Evolutionary conservation across 1,140 invertebrate species (phyloP).

Genomic region (Zophobas morio): DNA sequence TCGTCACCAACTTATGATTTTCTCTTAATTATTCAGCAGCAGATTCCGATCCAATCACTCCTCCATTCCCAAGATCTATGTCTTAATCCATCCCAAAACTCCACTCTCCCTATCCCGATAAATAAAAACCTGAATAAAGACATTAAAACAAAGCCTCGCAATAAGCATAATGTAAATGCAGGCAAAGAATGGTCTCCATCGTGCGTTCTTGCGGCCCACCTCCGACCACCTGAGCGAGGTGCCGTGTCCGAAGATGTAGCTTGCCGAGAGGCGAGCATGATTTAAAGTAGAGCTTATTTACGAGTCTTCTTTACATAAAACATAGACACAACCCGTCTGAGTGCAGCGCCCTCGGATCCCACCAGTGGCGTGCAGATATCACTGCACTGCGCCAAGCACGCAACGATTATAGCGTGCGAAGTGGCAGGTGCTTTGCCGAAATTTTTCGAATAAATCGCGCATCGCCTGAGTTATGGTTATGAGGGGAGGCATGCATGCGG

Average conservation of each 20-base stretch:
- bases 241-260: slow-evolving; percentile 63
- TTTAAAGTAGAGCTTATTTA: slow-evolving; percentile 66
- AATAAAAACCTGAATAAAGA: slow-evolving; percentile 66
- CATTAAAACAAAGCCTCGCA: slow-evolving; percentile 64
- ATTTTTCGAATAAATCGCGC: slow-evolving; percentile 15
- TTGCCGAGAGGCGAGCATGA: slow-evolving; percentile 63
- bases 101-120: slow-evolving; percentile 51
- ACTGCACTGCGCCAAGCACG: slow-evolving; percentile 41
- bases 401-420: slow-evolving; percentile 40
- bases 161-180: slow-evolving; percentile 60
- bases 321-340: slow-evolving; percentile 61
- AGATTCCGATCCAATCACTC: background rate
- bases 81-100: background rate
- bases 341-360: slow-evolving; percentile 46
- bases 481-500: background rate
- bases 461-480: slow-evolving; percentile 30
- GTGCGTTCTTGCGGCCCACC: slow-evolving; percentile 56
- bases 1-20: background rate
- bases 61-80: background rate
- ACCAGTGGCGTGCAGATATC: slow-evolving; percentile 42
- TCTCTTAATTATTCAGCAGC: background rate
- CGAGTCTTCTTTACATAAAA: slow-evolving; percentile 65
- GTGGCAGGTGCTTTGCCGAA: slow-evolving; percentile 41
- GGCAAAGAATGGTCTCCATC: slow-evolving; percentile 49
- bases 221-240: slow-evolving; percentile 64